Conservation (phyloP, 2,797 vertebrate species). For the Sciurus carolinensis region DNA sequence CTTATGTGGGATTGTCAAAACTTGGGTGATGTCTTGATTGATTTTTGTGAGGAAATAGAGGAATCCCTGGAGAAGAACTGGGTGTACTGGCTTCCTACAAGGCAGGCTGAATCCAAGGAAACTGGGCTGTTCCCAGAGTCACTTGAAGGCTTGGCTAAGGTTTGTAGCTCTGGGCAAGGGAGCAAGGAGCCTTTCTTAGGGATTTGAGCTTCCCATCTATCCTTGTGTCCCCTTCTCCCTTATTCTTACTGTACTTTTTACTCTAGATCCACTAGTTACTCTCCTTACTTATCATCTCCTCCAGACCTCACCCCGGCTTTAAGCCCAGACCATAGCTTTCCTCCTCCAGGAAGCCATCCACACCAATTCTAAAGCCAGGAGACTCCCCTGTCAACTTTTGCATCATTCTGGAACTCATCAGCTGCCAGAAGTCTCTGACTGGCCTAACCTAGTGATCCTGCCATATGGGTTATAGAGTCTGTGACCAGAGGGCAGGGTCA, state of each 20-base stretch:
- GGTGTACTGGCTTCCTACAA: not conserved
- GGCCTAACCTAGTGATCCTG: not conserved
- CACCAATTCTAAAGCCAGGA: not conserved
- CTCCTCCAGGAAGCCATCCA: constrained; percentile 7
- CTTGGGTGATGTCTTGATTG: not conserved
- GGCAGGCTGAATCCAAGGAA: not conserved
- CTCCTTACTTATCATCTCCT: not conserved
- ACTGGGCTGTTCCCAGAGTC: not conserved
- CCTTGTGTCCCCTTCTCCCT: not conserved
- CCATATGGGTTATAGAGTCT: not conserved
- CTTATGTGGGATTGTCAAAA: not conserved
- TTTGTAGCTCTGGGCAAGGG: not conserved
- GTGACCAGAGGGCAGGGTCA: not conserved
- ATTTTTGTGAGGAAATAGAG: not conserved
- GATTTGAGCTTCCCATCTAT: not conserved
- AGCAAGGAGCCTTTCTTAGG: not conserved
- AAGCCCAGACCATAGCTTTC: constrained; percentile 2
- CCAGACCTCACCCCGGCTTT: not conserved
- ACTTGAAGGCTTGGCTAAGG: not conserved
- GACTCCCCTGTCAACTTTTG: not conserved
- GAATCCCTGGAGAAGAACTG: not conserved
- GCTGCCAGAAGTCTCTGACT: not conserved
- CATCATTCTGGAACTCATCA: not conserved
- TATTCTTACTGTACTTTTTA: not conserved
- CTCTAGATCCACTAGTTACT: not conserved